A percentile compares a stretch with the other conserved stretches of the same genome.
Evolutionary conservation across 2,113 vertebrate genomes (phyloP).

Genomic region (Tamias sibiricus): DNA sequence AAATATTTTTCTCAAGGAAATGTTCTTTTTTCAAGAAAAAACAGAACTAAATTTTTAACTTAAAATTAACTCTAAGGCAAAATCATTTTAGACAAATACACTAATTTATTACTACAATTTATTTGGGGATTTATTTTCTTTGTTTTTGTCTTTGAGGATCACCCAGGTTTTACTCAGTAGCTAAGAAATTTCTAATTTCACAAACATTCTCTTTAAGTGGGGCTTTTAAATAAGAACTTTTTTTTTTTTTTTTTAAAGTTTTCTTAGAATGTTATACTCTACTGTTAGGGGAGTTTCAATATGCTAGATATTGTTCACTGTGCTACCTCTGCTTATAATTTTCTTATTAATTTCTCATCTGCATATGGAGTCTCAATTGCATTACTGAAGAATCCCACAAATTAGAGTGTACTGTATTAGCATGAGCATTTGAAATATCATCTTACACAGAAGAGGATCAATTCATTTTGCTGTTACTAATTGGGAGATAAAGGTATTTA

Average conservation of each 20-base stretch:
- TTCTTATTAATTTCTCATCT: neutral
- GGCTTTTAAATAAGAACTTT: neutral
- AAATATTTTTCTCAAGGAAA: neutral
- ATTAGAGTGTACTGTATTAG: neutral
- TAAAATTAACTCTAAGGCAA: conserved; percentile 16
- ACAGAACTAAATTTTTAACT: neutral
- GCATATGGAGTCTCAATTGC: neutral
- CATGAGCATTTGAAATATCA: neutral
- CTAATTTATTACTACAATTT: neutral
- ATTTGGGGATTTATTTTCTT: neutral
- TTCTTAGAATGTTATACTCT: neutral
- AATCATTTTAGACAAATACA: neutral
- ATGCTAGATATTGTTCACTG: neutral
- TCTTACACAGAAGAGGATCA: neutral
- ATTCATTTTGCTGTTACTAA: neutral
- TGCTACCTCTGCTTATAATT: neutral
- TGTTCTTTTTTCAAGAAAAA: neutral
- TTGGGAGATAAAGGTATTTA: neutral
- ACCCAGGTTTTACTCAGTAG: neutral
- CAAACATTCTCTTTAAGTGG: neutral
- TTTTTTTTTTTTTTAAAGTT: neutral
- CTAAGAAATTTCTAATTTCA: neutral
- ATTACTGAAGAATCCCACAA: neutral
- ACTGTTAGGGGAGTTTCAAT: neutral
- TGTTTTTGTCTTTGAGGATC: neutral